These are phyloP conservation scores for Caenorhabditis tropicalis DNA, from an alignment of 1,140 invertebrate species.

Conservation along the genomic window DNA sequence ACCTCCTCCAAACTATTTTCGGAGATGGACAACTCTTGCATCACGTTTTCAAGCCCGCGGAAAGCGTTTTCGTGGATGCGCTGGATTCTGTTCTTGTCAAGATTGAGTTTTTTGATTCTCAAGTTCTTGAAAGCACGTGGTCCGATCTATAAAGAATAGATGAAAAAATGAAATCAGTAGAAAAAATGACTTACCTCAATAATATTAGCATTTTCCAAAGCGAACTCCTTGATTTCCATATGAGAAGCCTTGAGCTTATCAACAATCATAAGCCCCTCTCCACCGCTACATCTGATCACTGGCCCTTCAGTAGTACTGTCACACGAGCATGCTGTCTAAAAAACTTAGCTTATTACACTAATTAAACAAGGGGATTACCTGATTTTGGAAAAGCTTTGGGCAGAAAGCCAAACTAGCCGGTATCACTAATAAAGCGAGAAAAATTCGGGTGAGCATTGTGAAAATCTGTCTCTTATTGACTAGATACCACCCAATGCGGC, in stretches of 20 bases:
- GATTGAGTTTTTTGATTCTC: slow-evolving; percentile 70
- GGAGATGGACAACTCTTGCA: slow-evolving; percentile 67
- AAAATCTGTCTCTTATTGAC: slow-evolving; percentile 7
- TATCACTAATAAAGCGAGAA: neutral
- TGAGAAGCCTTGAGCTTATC: slow-evolving; percentile 67
- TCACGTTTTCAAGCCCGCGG: slow-evolving; percentile 65
- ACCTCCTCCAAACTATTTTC: slow-evolving; percentile 66
- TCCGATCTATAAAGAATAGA: slow-evolving; percentile 62
- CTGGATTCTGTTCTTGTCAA: slow-evolving; percentile 71
- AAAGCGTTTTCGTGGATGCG: slow-evolving; percentile 67
- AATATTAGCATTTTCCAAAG: slow-evolving; percentile 70
- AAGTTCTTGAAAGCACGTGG: slow-evolving; percentile 67
- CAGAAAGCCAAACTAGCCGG: slow-evolving; percentile 59
- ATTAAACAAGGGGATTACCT: slow-evolving; percentile 20
- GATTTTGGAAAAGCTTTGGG: slow-evolving; percentile 64
- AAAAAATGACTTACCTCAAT: slow-evolving; percentile 62
- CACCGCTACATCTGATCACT: slow-evolving; percentile 68
- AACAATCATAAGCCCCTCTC: slow-evolving; percentile 66
- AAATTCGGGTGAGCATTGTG: slow-evolving; percentile 7
- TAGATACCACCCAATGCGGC: slow-evolving; percentile 42
- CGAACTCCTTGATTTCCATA: slow-evolving; percentile 66
- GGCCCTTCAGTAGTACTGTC: slow-evolving; percentile 70
- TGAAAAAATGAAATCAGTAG: neutral
- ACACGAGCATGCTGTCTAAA: slow-evolving; percentile 62
- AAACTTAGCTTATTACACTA: neutral